A percentile compares a stretch with the other conserved stretches of the same genome.
These are phyloP conservation scores for Daktulosphaira vitifoliae DNA, from an alignment of 1,140 invertebrate genomes.

Conservation along the genomic window DNA sequence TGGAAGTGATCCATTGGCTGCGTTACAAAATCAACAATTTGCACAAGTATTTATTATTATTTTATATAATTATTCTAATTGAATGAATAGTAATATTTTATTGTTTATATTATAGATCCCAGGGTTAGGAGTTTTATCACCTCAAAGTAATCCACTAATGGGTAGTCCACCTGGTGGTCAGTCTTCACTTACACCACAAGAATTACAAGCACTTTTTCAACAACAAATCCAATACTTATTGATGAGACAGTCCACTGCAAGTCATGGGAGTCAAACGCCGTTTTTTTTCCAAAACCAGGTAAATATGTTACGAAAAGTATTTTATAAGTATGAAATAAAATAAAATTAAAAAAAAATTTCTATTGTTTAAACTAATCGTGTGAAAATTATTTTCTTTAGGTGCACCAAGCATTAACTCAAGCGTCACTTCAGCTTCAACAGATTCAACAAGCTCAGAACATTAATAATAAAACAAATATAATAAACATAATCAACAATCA, in stretches of 20 bases:
- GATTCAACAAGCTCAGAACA: conserved; percentile 38
- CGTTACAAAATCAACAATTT: conserved; percentile 17
- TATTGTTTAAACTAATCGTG: not conserved
- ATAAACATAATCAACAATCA: too few species aligned
- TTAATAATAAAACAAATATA: too few species aligned
- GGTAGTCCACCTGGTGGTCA: conserved; percentile 36
- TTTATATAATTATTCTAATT: too few species aligned
- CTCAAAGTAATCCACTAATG: conserved; percentile 18
- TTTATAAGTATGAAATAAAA: not conserved
- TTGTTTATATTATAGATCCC: conserved; percentile 1
- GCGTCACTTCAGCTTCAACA: conserved; percentile 35
- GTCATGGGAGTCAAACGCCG: conserved; percentile 58
- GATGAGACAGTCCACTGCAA: conserved; percentile 49
- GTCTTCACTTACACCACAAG: conserved; percentile 49
- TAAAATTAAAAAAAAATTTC: not conserved
- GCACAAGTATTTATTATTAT: conserved; percentile 25
- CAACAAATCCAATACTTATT: conserved; percentile 66
- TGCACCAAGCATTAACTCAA: conserved; percentile 29
- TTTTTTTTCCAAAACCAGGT: conserved; percentile 76
- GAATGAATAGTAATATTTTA: too few species aligned
- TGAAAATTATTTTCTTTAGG: not conserved
- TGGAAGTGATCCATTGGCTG: conserved; percentile 18
- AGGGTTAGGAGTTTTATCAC: conserved; percentile 13
- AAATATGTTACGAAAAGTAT: conserved; percentile 40
- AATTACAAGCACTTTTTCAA: conserved; percentile 56